phyloP scores from a whole-genome alignment of 2,113 vertebrate genomes.

The Mus pahari region DNA sequence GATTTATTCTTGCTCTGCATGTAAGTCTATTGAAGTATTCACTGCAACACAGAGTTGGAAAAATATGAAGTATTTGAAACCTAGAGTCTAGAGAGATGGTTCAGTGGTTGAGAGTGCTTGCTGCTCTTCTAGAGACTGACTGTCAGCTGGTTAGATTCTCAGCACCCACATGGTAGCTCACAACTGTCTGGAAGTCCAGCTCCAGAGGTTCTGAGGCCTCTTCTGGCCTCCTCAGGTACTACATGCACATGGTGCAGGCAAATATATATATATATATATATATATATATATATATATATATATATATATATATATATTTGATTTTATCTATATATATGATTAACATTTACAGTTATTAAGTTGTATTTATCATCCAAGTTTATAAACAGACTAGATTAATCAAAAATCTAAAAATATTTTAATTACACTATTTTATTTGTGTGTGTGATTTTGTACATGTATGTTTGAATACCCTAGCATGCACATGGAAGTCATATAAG shows the following conservation, averaged over 20 bases:
- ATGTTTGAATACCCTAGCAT: too few species aligned
- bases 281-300: too few species aligned
- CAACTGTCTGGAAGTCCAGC: not conserved
- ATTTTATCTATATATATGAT: too few species aligned
- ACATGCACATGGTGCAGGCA: too few species aligned
- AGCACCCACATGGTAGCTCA: not conserved
- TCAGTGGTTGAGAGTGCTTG: not conserved
- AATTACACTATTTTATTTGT: not conserved
- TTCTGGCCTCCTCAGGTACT: not conserved
- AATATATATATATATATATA: too few species aligned
- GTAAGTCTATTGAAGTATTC: not conserved
- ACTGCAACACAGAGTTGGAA: not conserved
- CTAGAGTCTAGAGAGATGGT: not conserved
- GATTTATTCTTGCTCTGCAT: not conserved
- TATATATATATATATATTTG: not conserved
- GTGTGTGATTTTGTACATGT: not conserved
- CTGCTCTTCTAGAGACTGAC: not conserved
- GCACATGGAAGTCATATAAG: not conserved
- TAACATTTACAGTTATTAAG: slow-evolving; percentile 8
- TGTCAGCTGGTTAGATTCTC: not conserved
- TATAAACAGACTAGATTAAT: slow-evolving; percentile 31
- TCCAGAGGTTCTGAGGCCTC: not conserved
- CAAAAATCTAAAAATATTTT: not conserved
- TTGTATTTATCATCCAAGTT: slow-evolving; percentile 24
- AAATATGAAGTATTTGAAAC: not conserved